Base-by-base conservation (phyloP, 1,140 invertebrate genomes). In the Bemisia tabaci region DNA sequence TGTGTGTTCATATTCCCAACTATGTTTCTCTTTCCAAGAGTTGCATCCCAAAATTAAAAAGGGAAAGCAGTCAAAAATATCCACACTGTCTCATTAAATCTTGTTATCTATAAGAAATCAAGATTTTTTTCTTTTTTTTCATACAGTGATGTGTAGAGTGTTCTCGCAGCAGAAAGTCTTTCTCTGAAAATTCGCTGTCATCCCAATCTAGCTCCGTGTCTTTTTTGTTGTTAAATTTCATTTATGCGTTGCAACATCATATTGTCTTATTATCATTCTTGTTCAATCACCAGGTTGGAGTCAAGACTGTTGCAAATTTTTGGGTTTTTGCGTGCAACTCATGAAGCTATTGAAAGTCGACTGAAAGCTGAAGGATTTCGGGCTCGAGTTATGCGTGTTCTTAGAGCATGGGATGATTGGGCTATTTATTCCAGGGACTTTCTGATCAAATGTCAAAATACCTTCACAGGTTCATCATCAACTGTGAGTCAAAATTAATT, bases 361-460 rank as follows among this genome's bases (percentile, higher is more conserved):
- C 76, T 97, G 59, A 95, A 95, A 80, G 93, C 94, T 33, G 96
- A 98, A 80, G 94, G 95, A 39, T 98, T 97, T 76, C 94, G 96
- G 80, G 87, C 94, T 71, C 84, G 96, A 68, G 90, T 99, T n/a
- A 90, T 95, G 81, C 84, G 87, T 73, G 91, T 94, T 73, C 90
- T 99, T 75, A 85, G 92, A 74, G 94, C 95, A 1, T 99, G 97
- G 96, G 94, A 97, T 79, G 97, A 99, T 73, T 97, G 95, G 89
- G 86, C 91, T 27, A 87, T 99, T 63, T 99, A 99, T 81, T 91
- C 95, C 0, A 89, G 90, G 71, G 95, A 98, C 68, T 94, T 94
- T 78, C 80, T 99, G 26, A 85, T 92, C 62, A 88, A 87, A 75
- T 79, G 97, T 59, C 92, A 95, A 75, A 94, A 95, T 76, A 84